Evolutionary conservation across 2,888 invertebrate genomes (phyloP), one percentile per base, ranked within the genome.

Genomic region (Microctonus brassicae): DNA sequence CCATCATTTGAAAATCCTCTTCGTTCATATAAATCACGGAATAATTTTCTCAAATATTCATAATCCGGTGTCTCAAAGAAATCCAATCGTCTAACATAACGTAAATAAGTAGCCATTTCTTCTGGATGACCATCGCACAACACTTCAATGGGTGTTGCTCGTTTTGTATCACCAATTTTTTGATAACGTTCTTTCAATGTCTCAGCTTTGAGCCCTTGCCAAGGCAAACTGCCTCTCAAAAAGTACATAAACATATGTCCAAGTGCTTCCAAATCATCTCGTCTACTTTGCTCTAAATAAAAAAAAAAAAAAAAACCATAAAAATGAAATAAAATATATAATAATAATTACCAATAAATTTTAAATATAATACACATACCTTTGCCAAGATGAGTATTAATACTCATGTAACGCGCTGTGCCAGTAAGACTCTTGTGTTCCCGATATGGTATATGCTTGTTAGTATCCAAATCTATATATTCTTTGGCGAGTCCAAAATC

Each of bases 171-270:
- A 84, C 99, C 99, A 88, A 99, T 99, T 92, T 99, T 99, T 91
- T 99, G 99, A 91, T 99, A 99, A 88, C 99, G 92, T 90, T 99
- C 98, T 91, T 99, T 99, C 86, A 99, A 92, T 86, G 98, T 99
- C 89, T 99, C 99, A 83, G 99, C 99, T 92, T 99, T 99, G 87
- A 99, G 93, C 84, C 99, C 99, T 91, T 99, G 99, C 99, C 99
- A 99, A 82, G 99, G 99, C 89, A 99, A 92, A 89, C 97, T 98
- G 85, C 99, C 99, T 84, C 99, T 93, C 89, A 99, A 92, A 91
- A 99, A 99, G 92, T 99, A 99, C 99, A 99, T 99, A 91, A 99
- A 99, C 99, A 99, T 99, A 91, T 99, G 99, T 79, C 99, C 99
- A 86, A 99, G 91, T 77, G 99, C 99, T 90, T 99, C 99, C 89